Percentiles rank a stretch among this genome's conserved stretches.
phyloP scores from a whole-genome alignment of 2,797 vertebrate species.

The Peromyscus melanophrys region DNA sequence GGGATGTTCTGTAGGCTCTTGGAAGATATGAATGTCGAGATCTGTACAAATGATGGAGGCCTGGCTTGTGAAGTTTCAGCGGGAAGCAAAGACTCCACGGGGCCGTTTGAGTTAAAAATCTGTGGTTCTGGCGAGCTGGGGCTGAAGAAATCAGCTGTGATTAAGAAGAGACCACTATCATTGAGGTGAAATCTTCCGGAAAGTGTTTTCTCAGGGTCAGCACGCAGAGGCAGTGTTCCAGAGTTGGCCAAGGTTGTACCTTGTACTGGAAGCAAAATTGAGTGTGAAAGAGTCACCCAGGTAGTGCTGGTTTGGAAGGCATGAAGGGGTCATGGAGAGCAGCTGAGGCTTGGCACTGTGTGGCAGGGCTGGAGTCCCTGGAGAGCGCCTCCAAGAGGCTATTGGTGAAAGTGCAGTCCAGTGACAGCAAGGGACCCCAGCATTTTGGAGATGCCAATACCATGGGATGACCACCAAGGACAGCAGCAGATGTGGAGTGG shows the following conservation, averaged over 20 bases:
- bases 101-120: not conserved
- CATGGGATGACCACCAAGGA: not conserved
- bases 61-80: not conserved
- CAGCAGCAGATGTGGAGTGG: not conserved
- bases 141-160: not conserved
- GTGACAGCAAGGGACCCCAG: not conserved
- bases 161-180: too few species aligned
- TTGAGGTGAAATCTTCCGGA: not conserved
- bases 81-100: not conserved
- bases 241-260: not conserved
- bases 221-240: not conserved
- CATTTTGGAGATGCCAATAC: too few species aligned
- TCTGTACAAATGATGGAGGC: not conserved
- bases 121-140: not conserved
- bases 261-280: not conserved
- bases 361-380: not conserved
- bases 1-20: not conserved
- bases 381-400: not conserved
- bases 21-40: not conserved
- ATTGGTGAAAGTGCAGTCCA: not conserved
- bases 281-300: not conserved
- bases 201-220: not conserved
- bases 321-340: not conserved
- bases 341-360: not conserved
- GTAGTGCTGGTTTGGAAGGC: not conserved